Conservation (phyloP, 2,888 invertebrate genomes). For the Leptinotarsa peninsularis region DNA sequence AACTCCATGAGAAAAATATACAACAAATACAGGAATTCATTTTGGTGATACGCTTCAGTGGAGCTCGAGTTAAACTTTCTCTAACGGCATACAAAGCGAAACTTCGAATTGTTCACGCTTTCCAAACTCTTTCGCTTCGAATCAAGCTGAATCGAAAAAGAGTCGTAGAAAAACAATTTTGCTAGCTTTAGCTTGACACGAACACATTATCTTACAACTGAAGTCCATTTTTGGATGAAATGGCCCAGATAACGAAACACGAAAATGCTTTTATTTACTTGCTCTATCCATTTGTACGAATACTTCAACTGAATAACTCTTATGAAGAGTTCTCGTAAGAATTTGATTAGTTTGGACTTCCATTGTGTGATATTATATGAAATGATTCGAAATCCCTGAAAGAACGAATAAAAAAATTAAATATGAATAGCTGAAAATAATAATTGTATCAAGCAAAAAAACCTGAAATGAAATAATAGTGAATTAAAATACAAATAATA, state of each 20-base stretch:
- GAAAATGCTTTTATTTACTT: slow-evolving; percentile 33
- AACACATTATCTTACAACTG: slow-evolving; percentile 1
- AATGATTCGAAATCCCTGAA: too few species aligned
- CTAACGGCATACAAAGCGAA: background rate
- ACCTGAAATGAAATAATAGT: too few species aligned
- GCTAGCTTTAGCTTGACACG: background rate
- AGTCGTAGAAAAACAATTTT: background rate
- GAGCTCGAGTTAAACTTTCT: background rate
- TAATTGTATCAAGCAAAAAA: too few species aligned
- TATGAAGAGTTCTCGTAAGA: background rate
- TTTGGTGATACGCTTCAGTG: background rate
- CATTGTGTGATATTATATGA: too few species aligned
- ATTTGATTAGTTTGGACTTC: too few species aligned
- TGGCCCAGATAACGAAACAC: slow-evolving; percentile 29
- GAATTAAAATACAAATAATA: too few species aligned
- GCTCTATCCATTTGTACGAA: slow-evolving; percentile 18
- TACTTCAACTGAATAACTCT: background rate
- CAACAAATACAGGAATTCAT: background rate
- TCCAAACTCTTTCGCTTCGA: background rate
- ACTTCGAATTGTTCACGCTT: background rate
- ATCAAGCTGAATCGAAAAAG: background rate
- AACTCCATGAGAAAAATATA: background rate
- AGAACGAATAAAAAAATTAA: too few species aligned
- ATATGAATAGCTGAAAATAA: too few species aligned
- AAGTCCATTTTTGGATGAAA: slow-evolving; percentile 23